Conservation (phyloP, 1,140 invertebrate species). For the Hormaphis cornu region DNA sequence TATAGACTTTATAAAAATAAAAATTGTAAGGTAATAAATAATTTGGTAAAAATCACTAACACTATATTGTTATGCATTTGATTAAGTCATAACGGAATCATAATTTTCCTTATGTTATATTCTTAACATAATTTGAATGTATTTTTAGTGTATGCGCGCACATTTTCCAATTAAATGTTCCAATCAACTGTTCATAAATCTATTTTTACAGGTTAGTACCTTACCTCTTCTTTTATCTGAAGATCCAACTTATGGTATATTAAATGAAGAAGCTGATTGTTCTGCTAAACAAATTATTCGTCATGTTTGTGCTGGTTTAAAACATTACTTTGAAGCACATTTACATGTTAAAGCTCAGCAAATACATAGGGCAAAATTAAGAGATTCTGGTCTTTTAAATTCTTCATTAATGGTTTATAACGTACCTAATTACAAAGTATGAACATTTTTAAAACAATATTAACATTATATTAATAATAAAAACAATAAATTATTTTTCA, state of each 20-base stretch:
- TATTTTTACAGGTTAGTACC: slow-evolving; percentile 62
- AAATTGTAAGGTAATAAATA: too few relatives aligned
- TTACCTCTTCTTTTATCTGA: slow-evolving; percentile 63
- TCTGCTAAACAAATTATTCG: slow-evolving; percentile 87
- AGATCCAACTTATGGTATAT: slow-evolving; percentile 55
- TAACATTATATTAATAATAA: neutral
- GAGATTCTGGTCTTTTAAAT: slow-evolving; percentile 42
- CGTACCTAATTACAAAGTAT: slow-evolving; percentile 55
- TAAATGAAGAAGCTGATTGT: slow-evolving; percentile 73
- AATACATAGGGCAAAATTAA: slow-evolving; percentile 53
- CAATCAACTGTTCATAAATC: too few relatives aligned
- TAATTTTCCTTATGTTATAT: too few relatives aligned
- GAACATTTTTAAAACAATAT: neutral
- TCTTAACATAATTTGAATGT: too few relatives aligned
- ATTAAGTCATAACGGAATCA: too few relatives aligned
- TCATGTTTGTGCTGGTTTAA: slow-evolving; percentile 82
- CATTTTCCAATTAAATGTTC: too few relatives aligned
- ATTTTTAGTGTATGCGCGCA: too few relatives aligned
- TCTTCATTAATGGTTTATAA: slow-evolving; percentile 24
- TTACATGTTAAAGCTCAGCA: slow-evolving; percentile 73
- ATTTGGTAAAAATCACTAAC: too few relatives aligned
- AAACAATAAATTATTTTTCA: slow-evolving; percentile 38
- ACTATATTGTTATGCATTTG: too few relatives aligned
- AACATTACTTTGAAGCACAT: slow-evolving; percentile 88
- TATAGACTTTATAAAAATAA: too few relatives aligned